Base-by-base conservation (phyloP, 2,113 vertebrate genomes). In the Gasterosteus nipponicus region DNA sequence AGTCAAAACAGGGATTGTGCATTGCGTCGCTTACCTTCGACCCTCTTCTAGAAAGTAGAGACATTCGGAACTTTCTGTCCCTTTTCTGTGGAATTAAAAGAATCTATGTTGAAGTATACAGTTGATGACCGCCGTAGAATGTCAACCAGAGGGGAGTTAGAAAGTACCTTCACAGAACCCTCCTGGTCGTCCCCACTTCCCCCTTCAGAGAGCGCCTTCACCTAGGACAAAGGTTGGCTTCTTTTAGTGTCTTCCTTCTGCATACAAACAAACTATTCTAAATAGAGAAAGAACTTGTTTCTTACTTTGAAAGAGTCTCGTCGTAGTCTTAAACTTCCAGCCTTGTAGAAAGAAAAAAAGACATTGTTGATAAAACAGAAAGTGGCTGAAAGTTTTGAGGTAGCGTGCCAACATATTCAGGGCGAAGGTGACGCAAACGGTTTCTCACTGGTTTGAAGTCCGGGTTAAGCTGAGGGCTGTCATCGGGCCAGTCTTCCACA, bases 401-500 rank as follows among this genome's bases (percentile, higher is more conserved):
- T 19, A 16, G 16, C 31, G 35, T 41, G 7, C 6, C 2, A 44
- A 38, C 33, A n/a, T 2, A 31, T 53, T 35, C 0, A 15, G 16
- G 22, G 38, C 44, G 0, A 63, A 42, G 15, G 14, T 16, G 15
- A 39, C 11, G 8, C 57, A 31, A 42, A 39, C 19, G 1, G 33
- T 29, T 67, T 35, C 87, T 89, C 82, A 95, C 94, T 33, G 94
- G 93, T 89, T 87, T 94, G 75, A 91, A 94, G n/a, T 91, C 65
- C 2, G 92, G 86, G 42, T 70, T 3, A 0, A 91, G 49, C 58
- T 94, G 57, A 4, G 94, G 93, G 61, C 94, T 94, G 88, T 93
- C 86, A 41, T 93, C 94, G 6, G 94, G 93, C 94, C 94, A 95
- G 83, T 95, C 92, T 39, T 95, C 94, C 3, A 95, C 91, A 90